A percentile compares a stretch with the other conserved stretches of the same genome.
Conservation (phyloP, 2,888 invertebrate species). For the Morpho deidamia region DNA sequence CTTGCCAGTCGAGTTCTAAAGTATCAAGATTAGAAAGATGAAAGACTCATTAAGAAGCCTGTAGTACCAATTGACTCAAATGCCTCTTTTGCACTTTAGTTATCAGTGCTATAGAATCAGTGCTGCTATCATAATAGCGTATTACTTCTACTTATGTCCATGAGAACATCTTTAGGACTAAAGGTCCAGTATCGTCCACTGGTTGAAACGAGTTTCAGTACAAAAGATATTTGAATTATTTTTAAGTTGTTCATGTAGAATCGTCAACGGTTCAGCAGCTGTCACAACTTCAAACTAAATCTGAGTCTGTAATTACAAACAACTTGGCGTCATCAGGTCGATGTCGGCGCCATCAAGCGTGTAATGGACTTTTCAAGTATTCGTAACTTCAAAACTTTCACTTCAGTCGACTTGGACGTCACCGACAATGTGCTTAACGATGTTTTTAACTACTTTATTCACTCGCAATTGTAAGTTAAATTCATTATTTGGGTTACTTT, state of each 20-base stretch:
- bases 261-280: conserved; percentile 38
- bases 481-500: conserved; percentile 40
- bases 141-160: too few relatives aligned
- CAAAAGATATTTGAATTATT: too few relatives aligned
- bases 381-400: conserved; percentile 72
- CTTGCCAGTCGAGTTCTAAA: too few relatives aligned
- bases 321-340: conserved; percentile 58
- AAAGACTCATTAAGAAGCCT: too few relatives aligned
- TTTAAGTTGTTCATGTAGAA: neutral
- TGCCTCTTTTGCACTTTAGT: too few relatives aligned
- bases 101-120: too few relatives aligned
- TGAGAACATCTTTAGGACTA: too few relatives aligned
- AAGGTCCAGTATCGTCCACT: too few relatives aligned
- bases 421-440: conserved; percentile 71
- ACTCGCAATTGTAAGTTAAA: conserved; percentile 56
- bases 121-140: too few relatives aligned
- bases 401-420: conserved; percentile 61
- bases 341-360: conserved; percentile 59
- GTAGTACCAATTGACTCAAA: too few relatives aligned
- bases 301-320: conserved; percentile 69
- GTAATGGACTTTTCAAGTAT: conserved; percentile 77
- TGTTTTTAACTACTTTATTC: conserved; percentile 71
- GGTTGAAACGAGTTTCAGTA: too few relatives aligned
- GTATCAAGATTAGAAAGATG: too few relatives aligned
- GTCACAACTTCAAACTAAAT: conserved; percentile 73